phyloP scores from a whole-genome alignment of 37 sponge, comb jelly and placozoan species.

The Ephydatia muelleri region DNA sequence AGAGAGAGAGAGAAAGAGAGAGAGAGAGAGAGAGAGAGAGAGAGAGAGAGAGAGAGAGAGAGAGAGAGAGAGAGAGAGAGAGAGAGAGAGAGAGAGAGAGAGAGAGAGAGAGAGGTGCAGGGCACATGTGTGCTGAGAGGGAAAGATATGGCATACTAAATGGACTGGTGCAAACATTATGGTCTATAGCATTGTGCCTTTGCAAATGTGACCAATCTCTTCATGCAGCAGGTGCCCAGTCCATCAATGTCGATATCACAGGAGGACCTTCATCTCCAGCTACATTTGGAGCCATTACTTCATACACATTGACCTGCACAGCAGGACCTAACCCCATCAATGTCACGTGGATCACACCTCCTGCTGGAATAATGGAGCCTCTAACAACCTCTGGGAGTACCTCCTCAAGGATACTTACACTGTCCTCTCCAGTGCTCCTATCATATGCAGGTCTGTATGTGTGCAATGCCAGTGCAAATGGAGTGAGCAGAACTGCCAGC shows the following conservation, averaged over 20 bases:
- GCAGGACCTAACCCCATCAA: not conserved
- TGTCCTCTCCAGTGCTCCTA: not conserved
- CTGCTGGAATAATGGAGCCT: not conserved
- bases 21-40: no score
- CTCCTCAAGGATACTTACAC: not conserved
- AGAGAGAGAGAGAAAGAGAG: no score
- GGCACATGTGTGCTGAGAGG: no score
- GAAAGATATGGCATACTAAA: no score
- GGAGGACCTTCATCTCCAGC: not conserved
- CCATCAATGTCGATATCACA: not conserved
- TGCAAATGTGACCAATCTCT: no score
- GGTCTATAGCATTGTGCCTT: no score
- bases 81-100: no score
- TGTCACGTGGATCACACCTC: not conserved
- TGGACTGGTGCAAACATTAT: no score
- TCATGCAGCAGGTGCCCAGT: not conserved
- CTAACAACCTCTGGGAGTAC: not conserved
- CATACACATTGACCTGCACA: not conserved
- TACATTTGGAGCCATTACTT: not conserved
- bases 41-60: no score
- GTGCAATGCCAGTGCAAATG: not conserved
- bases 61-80: no score
- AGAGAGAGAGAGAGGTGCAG: no score
- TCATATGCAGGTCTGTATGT: not conserved
- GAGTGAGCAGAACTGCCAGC: not conserved